A percentile compares a stretch with the other conserved stretches of the same genome.
Evolutionary conservation across 2,888 invertebrate genomes (phyloP).

Genomic region (Drosophila peninsularis): DNA sequence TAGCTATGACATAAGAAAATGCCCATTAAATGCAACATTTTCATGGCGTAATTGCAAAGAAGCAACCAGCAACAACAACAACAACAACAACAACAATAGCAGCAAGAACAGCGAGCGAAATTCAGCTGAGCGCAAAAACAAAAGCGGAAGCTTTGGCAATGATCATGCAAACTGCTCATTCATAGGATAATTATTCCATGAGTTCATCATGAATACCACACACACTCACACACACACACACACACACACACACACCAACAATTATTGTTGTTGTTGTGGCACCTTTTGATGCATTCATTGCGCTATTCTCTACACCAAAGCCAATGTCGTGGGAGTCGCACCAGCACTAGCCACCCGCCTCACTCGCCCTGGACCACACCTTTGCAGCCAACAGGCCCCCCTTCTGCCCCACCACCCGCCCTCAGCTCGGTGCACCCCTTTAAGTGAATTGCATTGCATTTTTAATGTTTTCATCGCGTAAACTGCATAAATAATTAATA

Average conservation of each 20-base stretch:
- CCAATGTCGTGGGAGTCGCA: slow-evolving; percentile 76
- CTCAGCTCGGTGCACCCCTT: not conserved
- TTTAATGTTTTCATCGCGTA: slow-evolving; percentile 71
- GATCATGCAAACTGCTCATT: slow-evolving; percentile 82
- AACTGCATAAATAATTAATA: slow-evolving; percentile 71
- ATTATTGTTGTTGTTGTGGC: slow-evolving; percentile 44
- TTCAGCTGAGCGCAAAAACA: slow-evolving; percentile 69
- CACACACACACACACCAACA: slow-evolving; percentile 6
- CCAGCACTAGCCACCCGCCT: slow-evolving; percentile 3
- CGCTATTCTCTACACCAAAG: slow-evolving; percentile 56
- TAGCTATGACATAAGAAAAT: slow-evolving; percentile 77
- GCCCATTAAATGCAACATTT: slow-evolving; percentile 78
- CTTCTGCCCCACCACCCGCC: not conserved
- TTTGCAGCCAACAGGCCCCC: not conserved
- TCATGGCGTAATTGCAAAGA: slow-evolving; percentile 77
- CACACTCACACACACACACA: slow-evolving; percentile 21
- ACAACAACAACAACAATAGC: slow-evolving; percentile 28
- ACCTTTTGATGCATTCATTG: slow-evolving; percentile 62
- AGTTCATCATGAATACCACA: slow-evolving; percentile 64
- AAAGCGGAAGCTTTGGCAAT: slow-evolving; percentile 81
- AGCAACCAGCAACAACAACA: slow-evolving; percentile 36
- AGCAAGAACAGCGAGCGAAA: slow-evolving; percentile 41
- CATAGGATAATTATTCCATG: slow-evolving; percentile 82
- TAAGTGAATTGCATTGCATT: slow-evolving; percentile 62
- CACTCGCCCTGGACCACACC: slow-evolving; percentile 1